A percentile compares a stretch with the other conserved stretches of the same genome.
These are phyloP conservation scores for Rhabditoides inermis DNA, from an alignment of 2,888 invertebrate genomes.

Conservation along the genomic window DNA sequence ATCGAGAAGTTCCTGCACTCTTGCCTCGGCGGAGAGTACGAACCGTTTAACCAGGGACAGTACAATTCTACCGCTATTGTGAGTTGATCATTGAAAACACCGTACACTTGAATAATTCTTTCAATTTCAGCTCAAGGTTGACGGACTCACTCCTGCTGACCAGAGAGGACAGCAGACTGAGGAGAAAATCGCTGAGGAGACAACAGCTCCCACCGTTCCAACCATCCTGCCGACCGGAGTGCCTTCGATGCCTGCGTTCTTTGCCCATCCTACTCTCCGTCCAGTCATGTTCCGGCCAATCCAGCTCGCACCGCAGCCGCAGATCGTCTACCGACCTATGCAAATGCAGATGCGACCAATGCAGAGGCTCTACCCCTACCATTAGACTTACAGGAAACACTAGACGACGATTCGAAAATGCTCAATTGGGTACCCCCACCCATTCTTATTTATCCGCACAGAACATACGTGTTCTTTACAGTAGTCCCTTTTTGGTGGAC, in stretches of 20 bases:
- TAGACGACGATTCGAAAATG: too few relatives aligned
- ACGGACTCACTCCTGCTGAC: slow-evolving; percentile 18
- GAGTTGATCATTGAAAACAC: slow-evolving; percentile 10
- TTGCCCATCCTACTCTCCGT: too few relatives aligned
- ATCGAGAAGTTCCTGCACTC: slow-evolving; percentile 46
- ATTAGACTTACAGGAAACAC: too few relatives aligned
- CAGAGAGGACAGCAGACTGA: not conserved
- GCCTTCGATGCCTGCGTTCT: too few relatives aligned
- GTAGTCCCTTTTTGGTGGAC: too few relatives aligned
- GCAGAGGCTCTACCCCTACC: too few relatives aligned
- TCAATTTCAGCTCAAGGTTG: slow-evolving; percentile 15
- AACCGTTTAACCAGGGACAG: slow-evolving; percentile 41
- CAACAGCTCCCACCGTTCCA: too few relatives aligned
- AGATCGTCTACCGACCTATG: slow-evolving; percentile 31
- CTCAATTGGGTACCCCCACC: too few relatives aligned
- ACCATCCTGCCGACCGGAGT: too few relatives aligned
- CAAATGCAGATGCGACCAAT: too few relatives aligned
- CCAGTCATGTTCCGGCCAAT: slow-evolving; percentile 10
- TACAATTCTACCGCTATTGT: slow-evolving; percentile 48
- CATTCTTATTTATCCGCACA: too few relatives aligned
- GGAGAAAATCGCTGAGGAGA: not conserved
- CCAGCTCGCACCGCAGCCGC: slow-evolving; percentile 11
- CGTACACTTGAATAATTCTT: not conserved
- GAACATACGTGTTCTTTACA: too few relatives aligned
- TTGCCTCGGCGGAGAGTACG: slow-evolving; percentile 43